These are phyloP conservation scores for Ypsolopha scabrella DNA, from an alignment of 2,888 invertebrate genomes.

Conservation along the genomic window DNA sequence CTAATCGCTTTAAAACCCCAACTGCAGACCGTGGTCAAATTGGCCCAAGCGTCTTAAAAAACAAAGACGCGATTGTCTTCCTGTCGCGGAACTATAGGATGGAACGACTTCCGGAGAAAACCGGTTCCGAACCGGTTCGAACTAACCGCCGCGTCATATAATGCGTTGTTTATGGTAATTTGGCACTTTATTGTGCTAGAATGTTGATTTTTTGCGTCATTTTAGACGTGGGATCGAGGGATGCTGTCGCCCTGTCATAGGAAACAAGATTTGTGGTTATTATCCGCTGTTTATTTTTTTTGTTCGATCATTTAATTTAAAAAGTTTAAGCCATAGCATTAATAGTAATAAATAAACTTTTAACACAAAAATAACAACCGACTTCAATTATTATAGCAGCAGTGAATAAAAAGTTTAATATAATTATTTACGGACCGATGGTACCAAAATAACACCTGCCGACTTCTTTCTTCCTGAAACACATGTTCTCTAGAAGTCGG, in stretches of 20 bases:
- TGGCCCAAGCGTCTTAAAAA: slow-evolving; percentile 29
- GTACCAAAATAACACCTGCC: too few species aligned
- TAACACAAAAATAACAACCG: too few species aligned
- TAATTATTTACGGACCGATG: too few species aligned
- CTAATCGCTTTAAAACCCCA: slow-evolving; percentile 41
- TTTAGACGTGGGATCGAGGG: slow-evolving; percentile 33
- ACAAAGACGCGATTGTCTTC: slow-evolving; percentile 43
- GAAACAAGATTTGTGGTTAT: slow-evolving; percentile 51
- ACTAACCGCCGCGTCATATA: slow-evolving; percentile 39
- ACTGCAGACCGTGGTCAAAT: slow-evolving; percentile 27
- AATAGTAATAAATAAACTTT: too few species aligned
- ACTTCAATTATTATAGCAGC: too few species aligned
- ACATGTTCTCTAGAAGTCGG: too few species aligned
- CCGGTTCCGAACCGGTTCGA: slow-evolving; percentile 45
- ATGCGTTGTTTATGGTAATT: slow-evolving; percentile 69
- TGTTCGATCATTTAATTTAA: too few species aligned
- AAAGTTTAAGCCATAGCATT: too few species aligned
- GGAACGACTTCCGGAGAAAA: slow-evolving; percentile 48
- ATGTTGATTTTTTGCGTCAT: slow-evolving; percentile 29
- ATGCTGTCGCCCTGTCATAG: slow-evolving; percentile 28
- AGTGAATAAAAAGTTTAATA: too few species aligned
- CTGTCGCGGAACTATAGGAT: slow-evolving; percentile 50
- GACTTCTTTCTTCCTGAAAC: too few species aligned
- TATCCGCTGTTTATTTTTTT: slow-evolving; percentile 5
- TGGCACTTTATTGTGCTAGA: slow-evolving; percentile 46